Conservation (phyloP, 2,113 vertebrate species). For the Podarcis muralis region DNA sequence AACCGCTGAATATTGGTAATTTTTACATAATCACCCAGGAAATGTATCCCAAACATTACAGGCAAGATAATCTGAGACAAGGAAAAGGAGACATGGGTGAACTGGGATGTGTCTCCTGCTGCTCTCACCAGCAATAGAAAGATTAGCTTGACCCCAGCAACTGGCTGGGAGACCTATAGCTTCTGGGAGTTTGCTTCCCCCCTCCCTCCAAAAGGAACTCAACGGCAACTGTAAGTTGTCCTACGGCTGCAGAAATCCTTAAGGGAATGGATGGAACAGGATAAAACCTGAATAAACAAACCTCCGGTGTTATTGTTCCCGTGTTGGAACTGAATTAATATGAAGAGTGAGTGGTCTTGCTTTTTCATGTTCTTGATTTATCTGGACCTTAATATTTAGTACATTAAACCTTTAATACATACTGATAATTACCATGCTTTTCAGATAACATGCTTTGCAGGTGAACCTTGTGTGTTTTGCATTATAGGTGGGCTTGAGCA, state of each 20-base stretch:
- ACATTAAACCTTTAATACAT: background rate
- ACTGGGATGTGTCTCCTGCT: background rate
- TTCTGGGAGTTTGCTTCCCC: background rate
- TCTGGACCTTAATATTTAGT: slow-evolving; percentile 1
- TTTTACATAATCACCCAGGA: slow-evolving; percentile 43
- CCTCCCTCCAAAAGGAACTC: background rate
- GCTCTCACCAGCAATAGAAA: background rate
- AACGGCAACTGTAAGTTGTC: background rate
- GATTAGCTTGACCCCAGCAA: too few species aligned
- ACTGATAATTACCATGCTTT: background rate
- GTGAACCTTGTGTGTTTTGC: background rate
- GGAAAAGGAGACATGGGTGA: background rate
- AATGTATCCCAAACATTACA: background rate
- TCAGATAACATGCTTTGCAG: background rate
- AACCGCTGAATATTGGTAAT: slow-evolving; percentile 54
- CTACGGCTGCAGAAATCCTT: background rate
- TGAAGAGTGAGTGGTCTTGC: slow-evolving; percentile 3
- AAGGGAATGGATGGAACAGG: background rate
- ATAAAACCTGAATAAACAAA: background rate
- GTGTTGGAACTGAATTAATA: slow-evolving; percentile 19
- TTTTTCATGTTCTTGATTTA: slow-evolving; percentile 16
- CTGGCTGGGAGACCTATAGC: too few species aligned
- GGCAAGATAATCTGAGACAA: background rate
- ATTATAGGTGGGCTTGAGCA: background rate
- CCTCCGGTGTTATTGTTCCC: background rate